Conservation (phyloP, 2,113 vertebrate genomes). For the Charina bottae region DNA sequence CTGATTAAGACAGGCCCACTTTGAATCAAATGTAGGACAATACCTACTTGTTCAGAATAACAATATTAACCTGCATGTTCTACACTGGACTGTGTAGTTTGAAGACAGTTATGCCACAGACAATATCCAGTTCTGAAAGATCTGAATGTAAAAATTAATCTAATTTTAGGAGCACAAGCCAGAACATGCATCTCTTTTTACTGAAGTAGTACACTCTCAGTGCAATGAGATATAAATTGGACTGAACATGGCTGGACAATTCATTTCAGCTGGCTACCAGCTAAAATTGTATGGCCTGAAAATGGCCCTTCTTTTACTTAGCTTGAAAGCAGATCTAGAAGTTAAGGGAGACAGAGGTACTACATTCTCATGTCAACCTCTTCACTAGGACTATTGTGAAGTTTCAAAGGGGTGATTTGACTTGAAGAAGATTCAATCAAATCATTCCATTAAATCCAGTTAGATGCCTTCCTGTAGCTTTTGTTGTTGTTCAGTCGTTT, state of each 20-base stretch:
- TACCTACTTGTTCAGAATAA: background rate
- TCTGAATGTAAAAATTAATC: constrained; percentile 6
- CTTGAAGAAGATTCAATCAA: background rate
- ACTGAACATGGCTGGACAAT: background rate
- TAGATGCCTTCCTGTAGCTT: background rate
- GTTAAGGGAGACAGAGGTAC: background rate
- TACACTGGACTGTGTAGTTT: background rate
- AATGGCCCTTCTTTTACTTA: background rate
- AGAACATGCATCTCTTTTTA: background rate
- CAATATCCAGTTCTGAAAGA: background rate
- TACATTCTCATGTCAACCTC: background rate
- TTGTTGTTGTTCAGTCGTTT: too few species aligned
- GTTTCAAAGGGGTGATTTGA: background rate
- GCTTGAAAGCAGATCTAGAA: background rate
- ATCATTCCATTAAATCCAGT: background rate
- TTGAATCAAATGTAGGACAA: background rate
- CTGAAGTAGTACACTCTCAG: background rate
- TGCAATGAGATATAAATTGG: background rate
- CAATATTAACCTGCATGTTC: background rate
- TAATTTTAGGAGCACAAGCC: background rate
- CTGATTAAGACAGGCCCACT: background rate
- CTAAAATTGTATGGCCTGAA: background rate
- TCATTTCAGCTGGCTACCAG: background rate
- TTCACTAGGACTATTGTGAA: background rate
- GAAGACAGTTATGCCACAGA: background rate